Evolutionary conservation across 2,888 invertebrate genomes (phyloP), one percentile per base, ranked within the genome.

Genomic region (Brachylomia viminalis): DNA sequence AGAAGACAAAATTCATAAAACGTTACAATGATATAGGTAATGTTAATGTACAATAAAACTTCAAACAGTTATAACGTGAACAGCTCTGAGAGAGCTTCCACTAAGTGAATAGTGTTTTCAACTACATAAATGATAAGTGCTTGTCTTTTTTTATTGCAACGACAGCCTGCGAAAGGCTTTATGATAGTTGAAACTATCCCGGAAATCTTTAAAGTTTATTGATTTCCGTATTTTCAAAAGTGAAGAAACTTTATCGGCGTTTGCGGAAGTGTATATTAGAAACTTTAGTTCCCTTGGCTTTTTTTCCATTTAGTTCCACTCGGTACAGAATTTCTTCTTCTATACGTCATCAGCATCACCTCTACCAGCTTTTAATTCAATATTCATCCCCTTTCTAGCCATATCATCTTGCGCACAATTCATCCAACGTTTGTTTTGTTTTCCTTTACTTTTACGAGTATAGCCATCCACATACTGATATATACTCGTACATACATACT

Each of bases 181-280:
- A 52, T 75, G 62, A 56, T 17, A n/a, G 30, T 33, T 54, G 6
- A 54, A 30, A 38, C n/a, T 56, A 42, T 49, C 15, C 27, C 5
- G 4, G 64, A 56, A n/a, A 52, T n/a, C 30, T n/a, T 47, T 62
- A 61, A 56, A 38, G 7, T 75, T 47, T 10, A 62, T 75, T 61
- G 30, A 67, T 62, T 56, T 75, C 17, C 47, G 10, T 42, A 13
- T 20, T 2, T n/a, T 42, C 13, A 68, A 68, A n/a, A 33, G 20
- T 33, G 17, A 20, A 20, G 17, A 23, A 45, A 13, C 6, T n/a
- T 6, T 62, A 20, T 27, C 27, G 20, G 15, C 27, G 7, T 49
- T 13, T 38, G 20, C 49, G 17, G 17, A 13, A 20, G 10, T 38
- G 42, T 56, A 17, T n/a, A 33, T 47, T 20, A 49, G 49, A 20